A percentile compares a stretch with the other conserved stretches of the same genome.
Evolutionary conservation across 2,113 vertebrate genomes (phyloP).

Genomic region (Microcebus lehilahytsara): DNA sequence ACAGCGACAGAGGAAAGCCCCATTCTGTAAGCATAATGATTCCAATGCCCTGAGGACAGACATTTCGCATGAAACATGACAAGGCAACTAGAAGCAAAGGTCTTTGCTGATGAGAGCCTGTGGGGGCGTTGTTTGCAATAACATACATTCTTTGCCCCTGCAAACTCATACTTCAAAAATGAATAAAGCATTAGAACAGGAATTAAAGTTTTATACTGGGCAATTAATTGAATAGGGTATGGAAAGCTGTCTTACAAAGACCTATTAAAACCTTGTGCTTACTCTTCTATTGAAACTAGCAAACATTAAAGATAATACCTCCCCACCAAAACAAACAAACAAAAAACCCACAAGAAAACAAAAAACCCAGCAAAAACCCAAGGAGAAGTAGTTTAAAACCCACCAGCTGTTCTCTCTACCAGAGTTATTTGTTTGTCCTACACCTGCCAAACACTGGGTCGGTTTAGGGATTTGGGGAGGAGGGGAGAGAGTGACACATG

Average conservation of each 20-base stretch:
- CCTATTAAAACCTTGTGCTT: conserved; percentile 66
- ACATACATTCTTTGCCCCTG: conserved; percentile 80
- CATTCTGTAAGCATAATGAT: conserved; percentile 53
- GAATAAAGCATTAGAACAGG: conserved; percentile 61
- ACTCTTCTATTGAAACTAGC: conserved; percentile 53
- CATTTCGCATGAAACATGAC: conserved; percentile 65
- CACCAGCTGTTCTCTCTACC: conserved; percentile 49
- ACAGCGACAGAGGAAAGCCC: no score
- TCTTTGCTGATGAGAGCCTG: not conserved
- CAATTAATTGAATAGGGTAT: conserved; percentile 75
- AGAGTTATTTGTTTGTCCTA: conserved; percentile 54
- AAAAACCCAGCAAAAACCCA: conserved; percentile 38
- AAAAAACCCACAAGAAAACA: conserved; percentile 19
- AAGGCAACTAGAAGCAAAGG: conserved; percentile 64
- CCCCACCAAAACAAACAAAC: not conserved
- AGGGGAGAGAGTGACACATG: no score
- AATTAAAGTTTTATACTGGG: conserved; percentile 74
- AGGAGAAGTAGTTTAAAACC: conserved; percentile 73
- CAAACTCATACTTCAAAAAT: conserved; percentile 74
- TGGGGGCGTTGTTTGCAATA: conserved; percentile 54
- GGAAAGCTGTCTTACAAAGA: conserved; percentile 64
- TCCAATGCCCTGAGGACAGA: conserved; percentile 61
- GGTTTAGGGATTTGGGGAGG: not conserved
- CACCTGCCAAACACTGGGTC: not conserved
- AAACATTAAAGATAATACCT: not conserved